Evolutionary conservation across 1,140 invertebrate species (phyloP), one percentile per base, ranked within the genome.

Genomic region (Cryptotermes secundus): DNA sequence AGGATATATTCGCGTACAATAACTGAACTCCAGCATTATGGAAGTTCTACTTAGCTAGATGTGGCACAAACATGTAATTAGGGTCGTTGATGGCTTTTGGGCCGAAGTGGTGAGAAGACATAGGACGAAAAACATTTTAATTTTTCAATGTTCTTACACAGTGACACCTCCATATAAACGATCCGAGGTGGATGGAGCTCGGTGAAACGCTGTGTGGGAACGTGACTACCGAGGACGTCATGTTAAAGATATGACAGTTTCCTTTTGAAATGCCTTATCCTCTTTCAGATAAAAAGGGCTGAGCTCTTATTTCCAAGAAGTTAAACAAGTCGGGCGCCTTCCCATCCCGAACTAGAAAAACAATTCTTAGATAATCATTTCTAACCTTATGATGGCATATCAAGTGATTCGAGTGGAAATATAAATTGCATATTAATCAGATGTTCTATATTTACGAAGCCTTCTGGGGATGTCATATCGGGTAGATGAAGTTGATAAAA

Each of bases 21-120:
- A 49, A 49, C 22, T 49, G 45, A 49, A 49, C 45, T 49, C 45
- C 19, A 19, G 4, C 19, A 22, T 31, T 31, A 72, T 72, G n/a
- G 31, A 31, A 31, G 59, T n/a, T 10, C 2, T 72, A 31, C 26
- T 72, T 72, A 72, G 45, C 59, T n/a, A 31, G 59, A 31, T 31
- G 59, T 31, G 59, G 14, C 59, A 31, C n/a, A 72, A 72, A 72
- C 59, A 72, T 72, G 59, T 72, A 72, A 72, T 72, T 72, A 72
- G 26, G 59, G 31, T 31, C 26, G 26, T n/a, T 72, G 59, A 49
- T 49, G 16, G 38, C 22, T 19, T 49, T 49, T 49, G 45, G 16
- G 45, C 22, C 3, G 45, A n/a, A 72, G 26, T 31, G 59, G 59
- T 14, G 45, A 72, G 3, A n/a, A 10, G 1, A 10, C 31, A 31